A percentile compares a stretch with the other conserved stretches of the same genome.
Evolutionary conservation across 2,888 invertebrate genomes (phyloP).

Genomic region (Trissoscelio sp.): DNA sequence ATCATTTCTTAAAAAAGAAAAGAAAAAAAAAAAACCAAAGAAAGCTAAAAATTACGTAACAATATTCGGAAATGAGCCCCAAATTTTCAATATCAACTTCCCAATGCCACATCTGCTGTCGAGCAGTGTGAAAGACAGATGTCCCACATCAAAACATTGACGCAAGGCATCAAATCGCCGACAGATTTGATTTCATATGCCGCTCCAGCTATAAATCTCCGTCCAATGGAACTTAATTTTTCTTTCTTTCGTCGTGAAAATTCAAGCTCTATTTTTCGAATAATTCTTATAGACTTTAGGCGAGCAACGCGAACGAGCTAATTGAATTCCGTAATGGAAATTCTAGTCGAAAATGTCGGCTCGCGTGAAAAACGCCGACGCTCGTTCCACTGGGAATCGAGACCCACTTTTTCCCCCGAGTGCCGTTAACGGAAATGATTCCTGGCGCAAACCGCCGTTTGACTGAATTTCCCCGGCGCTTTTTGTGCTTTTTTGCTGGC

Average conservation of each 20-base stretch:
- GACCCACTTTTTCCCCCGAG: conserved; percentile 54
- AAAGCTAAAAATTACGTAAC: neutral
- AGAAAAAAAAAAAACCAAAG: neutral
- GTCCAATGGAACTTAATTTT: neutral
- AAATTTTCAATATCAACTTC: neutral
- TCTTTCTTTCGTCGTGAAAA: neutral
- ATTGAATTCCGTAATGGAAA: conserved; percentile 41
- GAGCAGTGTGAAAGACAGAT: conserved; percentile 7
- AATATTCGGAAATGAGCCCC: neutral
- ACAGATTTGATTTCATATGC: conserved; percentile 14
- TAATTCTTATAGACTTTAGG: conserved; percentile 12
- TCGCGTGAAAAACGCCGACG: conserved; percentile 42
- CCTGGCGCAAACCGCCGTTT: conserved; percentile 45
- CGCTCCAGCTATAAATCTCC: neutral
- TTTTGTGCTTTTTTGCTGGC: conserved; percentile 31
- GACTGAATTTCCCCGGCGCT: conserved; percentile 36
- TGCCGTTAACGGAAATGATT: conserved; percentile 64
- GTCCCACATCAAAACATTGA: neutral
- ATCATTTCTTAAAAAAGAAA: neutral
- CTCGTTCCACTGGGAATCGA: conserved; percentile 52
- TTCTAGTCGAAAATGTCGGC: conserved; percentile 18
- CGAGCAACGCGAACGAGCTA: conserved; percentile 1
- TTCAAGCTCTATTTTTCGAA: neutral
- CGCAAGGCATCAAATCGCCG: conserved; percentile 12
- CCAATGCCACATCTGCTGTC: neutral